A percentile compares a stretch with the other conserved stretches of the same genome.
phyloP scores from a whole-genome alignment of 2,888 invertebrate genomes.

The Ophonus ardosiacus region DNA sequence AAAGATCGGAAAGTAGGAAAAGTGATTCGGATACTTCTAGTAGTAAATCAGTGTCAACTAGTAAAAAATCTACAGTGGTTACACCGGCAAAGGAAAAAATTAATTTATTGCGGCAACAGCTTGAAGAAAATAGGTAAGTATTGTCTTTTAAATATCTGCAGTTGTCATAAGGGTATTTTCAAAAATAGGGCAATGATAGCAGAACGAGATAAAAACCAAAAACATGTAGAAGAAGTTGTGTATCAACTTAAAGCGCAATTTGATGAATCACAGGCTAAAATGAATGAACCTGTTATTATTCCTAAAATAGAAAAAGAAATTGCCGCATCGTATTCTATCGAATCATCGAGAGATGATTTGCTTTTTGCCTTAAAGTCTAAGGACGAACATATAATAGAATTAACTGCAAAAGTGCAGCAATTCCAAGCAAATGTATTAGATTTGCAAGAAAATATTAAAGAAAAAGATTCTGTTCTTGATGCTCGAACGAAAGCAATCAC shows the following conservation, averaged over 20 bases:
- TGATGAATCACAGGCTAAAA: slow-evolving; percentile 76
- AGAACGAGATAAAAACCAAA: slow-evolving; percentile 77
- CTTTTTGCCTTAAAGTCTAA: slow-evolving; percentile 78
- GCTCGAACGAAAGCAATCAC: slow-evolving; percentile 88
- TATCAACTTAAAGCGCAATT: slow-evolving; percentile 78
- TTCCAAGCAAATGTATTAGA: slow-evolving; percentile 88
- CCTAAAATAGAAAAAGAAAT: slow-evolving; percentile 69
- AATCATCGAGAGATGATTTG: slow-evolving; percentile 73
- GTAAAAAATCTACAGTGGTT: slow-evolving; percentile 69
- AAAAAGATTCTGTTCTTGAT: slow-evolving; percentile 90
- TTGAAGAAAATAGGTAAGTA: slow-evolving; percentile 77
- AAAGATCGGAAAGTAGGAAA: slow-evolving; percentile 66
- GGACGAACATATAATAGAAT: slow-evolving; percentile 81
- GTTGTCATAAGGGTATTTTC: background rate
- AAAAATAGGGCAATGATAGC: slow-evolving; percentile 75
- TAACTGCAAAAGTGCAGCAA: slow-evolving; percentile 84
- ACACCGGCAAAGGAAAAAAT: slow-evolving; percentile 77
- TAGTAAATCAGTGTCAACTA: slow-evolving; percentile 26
- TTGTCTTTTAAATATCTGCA: slow-evolving; percentile 1
- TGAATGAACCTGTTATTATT: slow-evolving; percentile 70
- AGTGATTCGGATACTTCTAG: slow-evolving; percentile 61
- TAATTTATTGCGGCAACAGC: slow-evolving; percentile 76
- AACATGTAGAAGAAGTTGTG: slow-evolving; percentile 77
- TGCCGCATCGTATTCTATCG: slow-evolving; percentile 67
- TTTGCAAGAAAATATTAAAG: slow-evolving; percentile 88